Evolutionary conservation across 2,888 invertebrate species (phyloP).

Genomic region (Latrodectus elegans): DNA sequence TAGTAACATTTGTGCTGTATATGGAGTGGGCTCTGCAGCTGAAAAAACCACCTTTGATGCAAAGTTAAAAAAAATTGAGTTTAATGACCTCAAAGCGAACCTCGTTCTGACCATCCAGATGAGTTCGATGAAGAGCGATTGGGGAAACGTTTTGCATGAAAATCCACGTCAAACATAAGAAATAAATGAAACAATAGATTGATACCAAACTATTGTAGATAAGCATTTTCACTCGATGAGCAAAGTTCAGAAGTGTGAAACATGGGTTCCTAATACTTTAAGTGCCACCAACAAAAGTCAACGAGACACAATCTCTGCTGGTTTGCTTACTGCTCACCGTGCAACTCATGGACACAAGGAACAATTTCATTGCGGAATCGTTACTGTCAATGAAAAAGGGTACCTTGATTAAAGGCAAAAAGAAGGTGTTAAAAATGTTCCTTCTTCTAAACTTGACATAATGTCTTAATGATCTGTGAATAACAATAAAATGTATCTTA

Average conservation of each 20-base stretch:
- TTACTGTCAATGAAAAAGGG: not conserved
- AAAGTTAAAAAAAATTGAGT: not conserved
- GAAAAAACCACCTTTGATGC: not conserved
- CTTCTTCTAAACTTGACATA: not conserved
- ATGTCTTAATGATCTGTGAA: not conserved
- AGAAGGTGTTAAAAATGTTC: not conserved
- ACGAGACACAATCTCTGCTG: too few relatives aligned
- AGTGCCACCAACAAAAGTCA: too few relatives aligned
- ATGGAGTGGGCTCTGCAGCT: not conserved
- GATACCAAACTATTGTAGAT: too few relatives aligned
- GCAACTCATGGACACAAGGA: not conserved
- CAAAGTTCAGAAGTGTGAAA: too few relatives aligned
- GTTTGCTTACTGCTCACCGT: too few relatives aligned
- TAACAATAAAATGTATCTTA: not conserved
- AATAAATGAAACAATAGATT: too few relatives aligned
- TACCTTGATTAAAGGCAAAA: not conserved
- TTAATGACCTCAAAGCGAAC: not conserved
- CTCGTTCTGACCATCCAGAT: not conserved
- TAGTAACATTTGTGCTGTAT: not conserved
- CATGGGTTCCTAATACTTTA: too few relatives aligned
- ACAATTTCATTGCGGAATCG: not conserved
- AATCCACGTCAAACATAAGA: not conserved
- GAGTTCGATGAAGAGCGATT: slow-evolving; percentile 1
- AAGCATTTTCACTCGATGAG: too few relatives aligned
- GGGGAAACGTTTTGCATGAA: not conserved